A percentile compares a stretch with the other conserved stretches of the same genome.
Evolutionary conservation across 2,888 invertebrate genomes (phyloP).

Genomic region (Tridacna crocea): DNA sequence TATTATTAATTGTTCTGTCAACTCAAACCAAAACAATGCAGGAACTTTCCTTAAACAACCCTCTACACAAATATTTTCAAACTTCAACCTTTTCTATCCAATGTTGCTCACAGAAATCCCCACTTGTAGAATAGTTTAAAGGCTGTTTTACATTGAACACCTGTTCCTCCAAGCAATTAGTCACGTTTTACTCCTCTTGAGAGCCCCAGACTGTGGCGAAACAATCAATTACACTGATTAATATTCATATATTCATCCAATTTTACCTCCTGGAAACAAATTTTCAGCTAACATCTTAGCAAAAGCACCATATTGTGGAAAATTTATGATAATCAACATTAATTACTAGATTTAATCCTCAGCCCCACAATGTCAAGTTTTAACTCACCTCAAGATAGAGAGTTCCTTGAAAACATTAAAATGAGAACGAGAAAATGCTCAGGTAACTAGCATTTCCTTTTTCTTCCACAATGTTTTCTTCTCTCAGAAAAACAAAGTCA

Average conservation of each 20-base stretch:
- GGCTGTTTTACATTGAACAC: neutral
- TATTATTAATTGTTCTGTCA: slow-evolving; percentile 1
- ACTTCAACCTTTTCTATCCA: slow-evolving; percentile 10
- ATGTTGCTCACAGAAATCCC: slow-evolving; percentile 4
- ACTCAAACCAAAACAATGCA: neutral
- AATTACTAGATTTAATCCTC: no score
- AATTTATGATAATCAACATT: no score
- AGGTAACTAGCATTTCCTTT: neutral
- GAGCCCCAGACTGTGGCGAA: no score
- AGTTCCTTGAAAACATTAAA: no score
- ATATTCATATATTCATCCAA: no score
- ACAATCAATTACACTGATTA: no score
- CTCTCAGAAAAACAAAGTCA: neutral
- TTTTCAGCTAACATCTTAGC: no score
- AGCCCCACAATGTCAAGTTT: no score
- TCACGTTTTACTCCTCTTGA: neutral
- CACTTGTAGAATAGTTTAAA: neutral
- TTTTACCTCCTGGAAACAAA: no score
- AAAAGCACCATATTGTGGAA: no score
- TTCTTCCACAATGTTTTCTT: slow-evolving; percentile 3
- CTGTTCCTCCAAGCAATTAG: neutral
- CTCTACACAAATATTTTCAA: slow-evolving; percentile 19
- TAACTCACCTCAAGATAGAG: no score
- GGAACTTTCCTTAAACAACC: slow-evolving; percentile 5
- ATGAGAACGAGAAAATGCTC: neutral